Evolutionary conservation across 2,888 invertebrate genomes (phyloP).

Genomic region (Drosophila demipolita): DNA sequence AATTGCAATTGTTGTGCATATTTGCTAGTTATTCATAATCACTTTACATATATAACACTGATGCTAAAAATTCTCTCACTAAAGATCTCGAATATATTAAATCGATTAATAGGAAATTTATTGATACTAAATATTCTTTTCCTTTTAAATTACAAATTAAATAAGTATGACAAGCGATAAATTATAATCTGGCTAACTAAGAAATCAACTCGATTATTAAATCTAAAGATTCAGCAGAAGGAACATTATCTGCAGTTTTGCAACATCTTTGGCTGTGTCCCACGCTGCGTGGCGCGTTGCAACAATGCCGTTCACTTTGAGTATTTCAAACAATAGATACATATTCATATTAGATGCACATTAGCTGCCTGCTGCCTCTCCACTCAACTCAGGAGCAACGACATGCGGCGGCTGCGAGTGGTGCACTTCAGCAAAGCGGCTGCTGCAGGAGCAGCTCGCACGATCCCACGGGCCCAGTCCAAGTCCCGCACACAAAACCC

Average conservation of each 20-base stretch:
- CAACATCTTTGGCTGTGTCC: constrained; percentile 37
- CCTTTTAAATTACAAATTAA: not conserved
- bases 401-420: constrained; percentile 55
- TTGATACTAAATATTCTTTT: not conserved
- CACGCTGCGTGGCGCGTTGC: constrained; percentile 48
- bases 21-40: constrained; percentile 12
- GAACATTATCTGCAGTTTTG: constrained; percentile 1
- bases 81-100: not conserved
- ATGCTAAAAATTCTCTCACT: not conserved
- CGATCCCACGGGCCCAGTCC: constrained; percentile 30
- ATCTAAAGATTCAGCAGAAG: not conserved
- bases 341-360: constrained; percentile 83
- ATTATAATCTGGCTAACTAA: not conserved
- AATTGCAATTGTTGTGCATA: constrained; percentile 49
- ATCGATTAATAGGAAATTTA: not conserved
- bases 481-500: constrained; percentile 22
- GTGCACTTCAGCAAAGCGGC: constrained; percentile 39
- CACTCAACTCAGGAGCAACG: constrained; percentile 67
- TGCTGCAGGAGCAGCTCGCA: constrained; percentile 34
- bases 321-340: constrained; percentile 63
- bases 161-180: not conserved
- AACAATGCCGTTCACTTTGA: constrained; percentile 64
- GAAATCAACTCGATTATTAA: not conserved
- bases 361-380: constrained; percentile 68
- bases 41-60: not conserved